Evolutionary conservation across 2,888 invertebrate genomes (phyloP).

Genomic region (Trimorus sp.): DNA sequence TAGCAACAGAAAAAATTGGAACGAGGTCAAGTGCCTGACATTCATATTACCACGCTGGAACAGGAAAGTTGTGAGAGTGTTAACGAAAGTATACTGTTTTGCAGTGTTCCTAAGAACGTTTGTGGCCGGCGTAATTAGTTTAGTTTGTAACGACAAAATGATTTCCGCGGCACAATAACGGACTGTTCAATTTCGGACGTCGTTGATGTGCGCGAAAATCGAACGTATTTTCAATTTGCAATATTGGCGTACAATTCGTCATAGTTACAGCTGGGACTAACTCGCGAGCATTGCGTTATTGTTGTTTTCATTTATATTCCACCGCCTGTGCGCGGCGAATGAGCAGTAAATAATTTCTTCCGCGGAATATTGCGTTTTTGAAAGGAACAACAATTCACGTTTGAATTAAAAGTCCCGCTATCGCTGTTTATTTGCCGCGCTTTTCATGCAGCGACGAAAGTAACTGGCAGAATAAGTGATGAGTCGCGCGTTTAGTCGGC

Average conservation of each 20-base stretch:
- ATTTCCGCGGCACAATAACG: constrained; percentile 38
- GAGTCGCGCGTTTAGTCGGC: constrained; percentile 21
- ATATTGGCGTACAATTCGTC: constrained; percentile 62
- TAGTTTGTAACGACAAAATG: constrained; percentile 47
- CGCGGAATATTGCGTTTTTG: constrained; percentile 50
- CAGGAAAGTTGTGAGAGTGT: no score
- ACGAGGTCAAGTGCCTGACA: no score
- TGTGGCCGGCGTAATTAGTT: constrained; percentile 44
- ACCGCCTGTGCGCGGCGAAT: constrained; percentile 34
- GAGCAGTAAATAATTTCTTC: constrained; percentile 58
- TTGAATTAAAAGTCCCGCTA: constrained; percentile 42
- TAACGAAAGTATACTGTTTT: neutral
- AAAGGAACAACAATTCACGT: constrained; percentile 45
- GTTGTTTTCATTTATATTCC: constrained; percentile 57
- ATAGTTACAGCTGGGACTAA: constrained; percentile 63
- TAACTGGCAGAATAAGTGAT: constrained; percentile 38
- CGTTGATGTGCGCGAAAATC: constrained; percentile 52
- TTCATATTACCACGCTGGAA: no score
- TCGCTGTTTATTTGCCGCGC: constrained; percentile 31
- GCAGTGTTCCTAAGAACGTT: constrained; percentile 8
- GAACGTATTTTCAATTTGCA: constrained; percentile 63
- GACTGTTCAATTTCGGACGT: constrained; percentile 48
- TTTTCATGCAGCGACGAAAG: constrained; percentile 21
- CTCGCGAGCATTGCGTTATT: constrained; percentile 55
- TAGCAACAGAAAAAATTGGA: no score